Conservation (phyloP, 2,888 invertebrate genomes). For the Lamproptera curius region DNA sequence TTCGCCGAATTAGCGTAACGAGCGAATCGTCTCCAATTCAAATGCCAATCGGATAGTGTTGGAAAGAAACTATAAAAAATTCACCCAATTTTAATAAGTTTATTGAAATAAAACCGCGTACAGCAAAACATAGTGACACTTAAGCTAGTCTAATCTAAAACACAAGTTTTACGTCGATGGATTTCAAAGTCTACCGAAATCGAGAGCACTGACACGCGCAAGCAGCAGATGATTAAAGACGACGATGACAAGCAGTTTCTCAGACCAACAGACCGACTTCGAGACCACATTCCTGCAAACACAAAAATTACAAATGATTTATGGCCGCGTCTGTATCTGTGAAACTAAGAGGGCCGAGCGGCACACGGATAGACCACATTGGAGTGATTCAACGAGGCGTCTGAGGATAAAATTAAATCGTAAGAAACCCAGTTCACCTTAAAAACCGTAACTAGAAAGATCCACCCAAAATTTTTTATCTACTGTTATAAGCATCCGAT, state of each 20-base stretch:
- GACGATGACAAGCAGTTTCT: constrained; percentile 48
- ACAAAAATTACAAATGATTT: constrained; percentile 32
- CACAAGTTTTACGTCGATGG: constrained; percentile 47
- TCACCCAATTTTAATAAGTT: constrained; percentile 45
- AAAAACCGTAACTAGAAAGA: no score
- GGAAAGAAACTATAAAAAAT: constrained; percentile 8
- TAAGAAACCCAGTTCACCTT: no score
- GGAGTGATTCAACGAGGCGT: not conserved
- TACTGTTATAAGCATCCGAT: no score
- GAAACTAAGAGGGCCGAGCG: not conserved
- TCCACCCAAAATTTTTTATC: no score
- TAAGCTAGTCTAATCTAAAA: constrained; percentile 57
- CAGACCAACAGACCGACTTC: constrained; percentile 38
- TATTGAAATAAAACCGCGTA: constrained; percentile 43
- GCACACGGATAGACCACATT: not conserved
- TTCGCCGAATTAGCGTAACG: constrained; percentile 1
- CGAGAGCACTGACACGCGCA: constrained; percentile 27
- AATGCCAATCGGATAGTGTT: constrained; percentile 5
- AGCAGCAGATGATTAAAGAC: constrained; percentile 39
- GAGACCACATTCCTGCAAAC: constrained; percentile 38
- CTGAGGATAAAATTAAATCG: no score
- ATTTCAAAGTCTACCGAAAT: constrained; percentile 44
- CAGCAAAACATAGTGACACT: constrained; percentile 52
- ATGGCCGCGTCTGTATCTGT: not conserved
- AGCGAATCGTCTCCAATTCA: constrained; percentile 4